Conservation (phyloP, 2,888 invertebrate genomes). For the Agelastica alni region DNA sequence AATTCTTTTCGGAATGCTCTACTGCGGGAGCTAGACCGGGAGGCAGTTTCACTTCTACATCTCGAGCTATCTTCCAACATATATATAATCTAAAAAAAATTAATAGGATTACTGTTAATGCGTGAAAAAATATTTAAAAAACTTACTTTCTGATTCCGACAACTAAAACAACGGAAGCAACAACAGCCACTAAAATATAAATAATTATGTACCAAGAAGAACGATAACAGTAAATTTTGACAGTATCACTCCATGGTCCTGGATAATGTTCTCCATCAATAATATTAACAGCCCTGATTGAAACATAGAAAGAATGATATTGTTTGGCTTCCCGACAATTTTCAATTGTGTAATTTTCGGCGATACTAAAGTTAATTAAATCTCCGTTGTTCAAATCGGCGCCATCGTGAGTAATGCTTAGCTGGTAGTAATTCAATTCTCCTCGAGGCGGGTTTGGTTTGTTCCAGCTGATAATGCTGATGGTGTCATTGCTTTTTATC, state of each 20-base stretch:
- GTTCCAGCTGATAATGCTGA: conserved; percentile 58
- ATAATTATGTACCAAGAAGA: conserved; percentile 33
- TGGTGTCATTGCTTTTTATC: conserved; percentile 56
- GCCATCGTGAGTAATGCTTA: conserved; percentile 53
- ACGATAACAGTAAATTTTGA: conserved; percentile 42
- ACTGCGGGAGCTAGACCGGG: conserved; percentile 61
- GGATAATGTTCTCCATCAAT: conserved; percentile 38
- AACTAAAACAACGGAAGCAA: conserved; percentile 24
- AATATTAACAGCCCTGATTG: conserved; percentile 52
- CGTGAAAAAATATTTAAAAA: not conserved
- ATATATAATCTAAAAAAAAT: conserved; percentile 61
- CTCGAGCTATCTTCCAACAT: conserved; percentile 66
- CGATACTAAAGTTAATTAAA: conserved; percentile 22
- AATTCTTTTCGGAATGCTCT: conserved; percentile 46
- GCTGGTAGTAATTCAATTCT: conserved; percentile 58
- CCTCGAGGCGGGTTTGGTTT: conserved; percentile 57
- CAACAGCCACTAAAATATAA: conserved; percentile 25
- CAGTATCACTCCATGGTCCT: conserved; percentile 52
- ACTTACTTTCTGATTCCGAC: conserved; percentile 38
- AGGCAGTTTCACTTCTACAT: conserved; percentile 70
- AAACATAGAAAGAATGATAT: conserved; percentile 42
- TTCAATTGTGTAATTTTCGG: conserved; percentile 30
- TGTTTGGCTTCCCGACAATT: conserved; percentile 43
- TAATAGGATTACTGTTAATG: not conserved
- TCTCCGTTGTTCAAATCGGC: conserved; percentile 6